phyloP scores from a whole-genome alignment of 2,797 vertebrate genomes.

The Karalla daura region DNA sequence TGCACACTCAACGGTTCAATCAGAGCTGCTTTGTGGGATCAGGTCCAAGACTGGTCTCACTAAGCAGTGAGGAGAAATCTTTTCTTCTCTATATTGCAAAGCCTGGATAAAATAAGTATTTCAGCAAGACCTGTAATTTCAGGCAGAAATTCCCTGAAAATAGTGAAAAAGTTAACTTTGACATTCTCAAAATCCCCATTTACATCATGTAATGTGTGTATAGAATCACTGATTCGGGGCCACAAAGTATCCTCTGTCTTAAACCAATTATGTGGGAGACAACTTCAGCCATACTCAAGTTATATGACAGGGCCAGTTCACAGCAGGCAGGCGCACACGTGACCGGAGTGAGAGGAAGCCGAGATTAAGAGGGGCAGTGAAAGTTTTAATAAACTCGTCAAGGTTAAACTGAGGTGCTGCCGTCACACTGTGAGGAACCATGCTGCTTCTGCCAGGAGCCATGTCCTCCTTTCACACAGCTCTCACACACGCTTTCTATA shows the following conservation, averaged over 20 bases:
- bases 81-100: too few species aligned
- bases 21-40: background rate
- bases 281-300: background rate
- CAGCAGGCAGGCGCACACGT: background rate
- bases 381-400: conserved; percentile 6
- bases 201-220: background rate
- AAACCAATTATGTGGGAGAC: background rate
- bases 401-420: conserved; percentile 20
- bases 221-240: background rate
- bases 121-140: too few species aligned
- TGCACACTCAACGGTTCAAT: background rate
- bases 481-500: background rate
- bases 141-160: too few species aligned
- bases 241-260: background rate
- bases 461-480: conserved; percentile 3
- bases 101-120: too few species aligned
- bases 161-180: too few species aligned
- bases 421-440: conserved; percentile 14
- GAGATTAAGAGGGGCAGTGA: background rate
- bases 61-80: conserved; percentile 5
- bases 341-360: background rate
- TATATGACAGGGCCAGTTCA: background rate
- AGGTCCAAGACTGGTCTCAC: too few species aligned
- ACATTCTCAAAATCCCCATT: background rate
- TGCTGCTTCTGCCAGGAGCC: conserved; percentile 24